A percentile compares a stretch with the other conserved stretches of the same genome.
phyloP scores from a whole-genome alignment of 2,113 vertebrate genomes.

The Isichthys henryi region DNA sequence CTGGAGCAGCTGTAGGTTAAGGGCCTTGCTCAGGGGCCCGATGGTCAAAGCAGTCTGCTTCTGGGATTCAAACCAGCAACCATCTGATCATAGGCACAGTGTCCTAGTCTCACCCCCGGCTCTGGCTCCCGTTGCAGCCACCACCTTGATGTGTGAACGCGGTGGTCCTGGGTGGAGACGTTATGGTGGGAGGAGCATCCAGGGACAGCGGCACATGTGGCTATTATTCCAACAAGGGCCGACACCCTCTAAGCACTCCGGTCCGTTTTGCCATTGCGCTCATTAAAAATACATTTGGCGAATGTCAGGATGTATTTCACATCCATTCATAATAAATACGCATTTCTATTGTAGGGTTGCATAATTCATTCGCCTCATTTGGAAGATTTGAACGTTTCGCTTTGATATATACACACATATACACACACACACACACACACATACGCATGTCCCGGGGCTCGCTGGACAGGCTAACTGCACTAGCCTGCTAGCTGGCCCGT shows the following conservation, averaged over 20 bases:
- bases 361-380: constrained; percentile 19
- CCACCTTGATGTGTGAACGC: background rate
- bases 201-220: background rate
- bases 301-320: background rate
- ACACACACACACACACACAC: too few relatives aligned
- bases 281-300: background rate
- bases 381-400: background rate
- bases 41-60: background rate
- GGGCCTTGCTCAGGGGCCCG: background rate
- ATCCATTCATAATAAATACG: constrained; percentile 12
- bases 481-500: background rate
- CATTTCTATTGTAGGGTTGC: background rate
- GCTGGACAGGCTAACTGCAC: background rate
- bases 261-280: background rate
- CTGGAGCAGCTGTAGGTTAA: background rate
- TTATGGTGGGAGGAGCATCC: background rate
- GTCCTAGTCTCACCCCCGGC: background rate
- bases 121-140: background rate
- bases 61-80: background rate
- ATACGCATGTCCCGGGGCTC: too few relatives aligned
- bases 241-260: background rate
- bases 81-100: background rate
- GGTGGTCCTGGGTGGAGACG: background rate
- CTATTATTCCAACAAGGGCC: background rate
- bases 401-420: background rate